Percentiles rank a stretch among this genome's conserved stretches.
Conservation (phyloP, 2,888 invertebrate species). For the Cosmia trapezina region DNA sequence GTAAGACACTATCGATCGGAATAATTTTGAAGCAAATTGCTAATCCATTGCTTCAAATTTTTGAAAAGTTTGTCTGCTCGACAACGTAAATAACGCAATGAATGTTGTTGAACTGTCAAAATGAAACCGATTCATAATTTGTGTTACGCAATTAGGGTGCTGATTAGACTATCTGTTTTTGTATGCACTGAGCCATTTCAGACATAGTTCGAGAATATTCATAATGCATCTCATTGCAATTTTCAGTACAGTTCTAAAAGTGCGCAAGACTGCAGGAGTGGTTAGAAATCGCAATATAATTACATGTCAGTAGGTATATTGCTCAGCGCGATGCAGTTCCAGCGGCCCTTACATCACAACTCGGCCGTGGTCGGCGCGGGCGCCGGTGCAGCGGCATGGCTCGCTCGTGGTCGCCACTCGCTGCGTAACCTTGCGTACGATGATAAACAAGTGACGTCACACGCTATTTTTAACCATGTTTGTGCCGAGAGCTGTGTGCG, state of each 20-base stretch:
- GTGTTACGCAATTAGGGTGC: neutral
- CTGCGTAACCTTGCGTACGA: conserved; percentile 88
- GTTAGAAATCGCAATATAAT: neutral
- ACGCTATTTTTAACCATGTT: conserved; percentile 84
- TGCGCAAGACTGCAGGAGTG: neutral
- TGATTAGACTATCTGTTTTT: conserved; percentile 10
- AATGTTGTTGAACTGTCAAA: no score
- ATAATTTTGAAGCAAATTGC: no score
- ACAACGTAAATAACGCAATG: no score
- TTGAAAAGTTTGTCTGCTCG: no score
- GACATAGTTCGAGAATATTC: conserved; percentile 3
- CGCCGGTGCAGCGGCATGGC: conserved; percentile 67
- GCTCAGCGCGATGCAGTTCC: conserved; percentile 4
- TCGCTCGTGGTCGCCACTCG: conserved; percentile 71
- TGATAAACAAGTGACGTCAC: conserved; percentile 90
- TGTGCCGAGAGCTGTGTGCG: conserved; percentile 77
- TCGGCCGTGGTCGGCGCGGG: conserved; percentile 30
- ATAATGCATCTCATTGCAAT: neutral
- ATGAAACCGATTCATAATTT: no score
- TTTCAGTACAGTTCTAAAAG: neutral
- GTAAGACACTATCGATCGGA: no score
- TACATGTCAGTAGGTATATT: neutral
- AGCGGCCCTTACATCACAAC: conserved; percentile 45
- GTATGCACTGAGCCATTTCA: neutral
- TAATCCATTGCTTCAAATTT: no score